Evolutionary conservation across 2,113 vertebrate species (phyloP).

Genomic region (Micromys minutus): DNA sequence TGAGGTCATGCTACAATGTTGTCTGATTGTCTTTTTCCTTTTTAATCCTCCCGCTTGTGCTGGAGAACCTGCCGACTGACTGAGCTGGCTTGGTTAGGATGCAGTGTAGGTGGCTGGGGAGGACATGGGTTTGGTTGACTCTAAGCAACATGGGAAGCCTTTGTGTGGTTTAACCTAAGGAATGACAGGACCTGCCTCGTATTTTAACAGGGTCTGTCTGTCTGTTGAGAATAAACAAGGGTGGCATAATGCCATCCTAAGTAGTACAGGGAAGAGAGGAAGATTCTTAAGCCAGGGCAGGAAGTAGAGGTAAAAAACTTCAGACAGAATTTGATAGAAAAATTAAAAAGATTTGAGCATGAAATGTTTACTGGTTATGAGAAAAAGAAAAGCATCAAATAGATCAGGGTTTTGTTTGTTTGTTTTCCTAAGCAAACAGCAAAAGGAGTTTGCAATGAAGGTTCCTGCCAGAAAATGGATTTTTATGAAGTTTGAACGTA

Average conservation of each 20-base stretch:
- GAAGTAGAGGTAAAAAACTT: not conserved
- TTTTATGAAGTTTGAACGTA: not conserved
- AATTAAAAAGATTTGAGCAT: constrained; percentile 10
- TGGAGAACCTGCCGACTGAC: no score
- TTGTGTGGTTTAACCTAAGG: not conserved
- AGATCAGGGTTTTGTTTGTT: not conserved
- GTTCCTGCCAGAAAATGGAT: not conserved
- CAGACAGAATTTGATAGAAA: constrained; percentile 1
- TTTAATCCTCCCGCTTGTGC: no score
- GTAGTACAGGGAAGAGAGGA: not conserved
- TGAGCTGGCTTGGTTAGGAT: no score
- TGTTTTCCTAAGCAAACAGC: not conserved
- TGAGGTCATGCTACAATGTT: no score
- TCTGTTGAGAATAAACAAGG: not conserved
- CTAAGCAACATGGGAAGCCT: constrained; percentile 21
- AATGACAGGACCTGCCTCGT: not conserved
- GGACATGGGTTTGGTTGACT: not conserved
- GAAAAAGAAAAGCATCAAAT: not conserved
- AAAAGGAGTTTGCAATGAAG: not conserved
- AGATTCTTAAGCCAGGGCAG: not conserved
- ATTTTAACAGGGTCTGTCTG: not conserved
- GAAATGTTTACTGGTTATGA: not conserved
- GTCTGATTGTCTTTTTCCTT: no score
- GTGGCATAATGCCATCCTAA: not conserved
- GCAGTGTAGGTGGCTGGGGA: not conserved